These are phyloP conservation scores for Trochalopteron elliotii DNA, from an alignment of 2,113 vertebrate genomes.

Conservation along the genomic window DNA sequence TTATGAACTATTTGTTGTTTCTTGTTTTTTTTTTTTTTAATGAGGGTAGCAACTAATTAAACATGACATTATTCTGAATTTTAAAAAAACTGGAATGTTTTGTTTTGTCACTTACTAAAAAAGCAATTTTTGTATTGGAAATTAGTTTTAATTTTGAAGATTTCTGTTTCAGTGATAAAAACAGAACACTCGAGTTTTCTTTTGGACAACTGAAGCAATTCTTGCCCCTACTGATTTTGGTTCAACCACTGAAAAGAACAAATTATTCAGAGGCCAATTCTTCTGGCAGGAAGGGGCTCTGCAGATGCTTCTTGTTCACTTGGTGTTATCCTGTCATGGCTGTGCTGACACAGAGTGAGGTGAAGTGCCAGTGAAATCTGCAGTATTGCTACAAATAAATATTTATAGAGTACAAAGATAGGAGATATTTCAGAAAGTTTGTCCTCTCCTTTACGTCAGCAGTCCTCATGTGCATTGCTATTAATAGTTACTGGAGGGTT, in stretches of 20 bases:
- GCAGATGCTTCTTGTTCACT: not conserved
- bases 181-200: fast-evolving
- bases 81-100: not conserved
- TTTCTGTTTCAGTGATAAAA: not conserved
- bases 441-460: not conserved
- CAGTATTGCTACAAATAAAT: not conserved
- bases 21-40: not conserved
- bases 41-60: not conserved
- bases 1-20: not conserved
- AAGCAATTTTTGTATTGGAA: not conserved
- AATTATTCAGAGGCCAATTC: not conserved
- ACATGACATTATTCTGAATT: not conserved
- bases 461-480: not conserved
- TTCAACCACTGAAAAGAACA: not conserved
- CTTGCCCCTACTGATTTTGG: not conserved
- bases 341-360: not conserved
- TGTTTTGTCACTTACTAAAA: not conserved
- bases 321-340: not conserved
- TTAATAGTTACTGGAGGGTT: not conserved
- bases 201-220: not conserved
- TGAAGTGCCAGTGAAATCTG: not conserved
- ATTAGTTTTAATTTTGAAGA: not conserved
- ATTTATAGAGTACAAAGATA: not conserved
- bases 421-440: not conserved
- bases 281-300: not conserved